A percentile compares a stretch with the other conserved stretches of the same genome.
Conservation (phyloP, 2,113 vertebrate species). For the Heterocephalus glaber region DNA sequence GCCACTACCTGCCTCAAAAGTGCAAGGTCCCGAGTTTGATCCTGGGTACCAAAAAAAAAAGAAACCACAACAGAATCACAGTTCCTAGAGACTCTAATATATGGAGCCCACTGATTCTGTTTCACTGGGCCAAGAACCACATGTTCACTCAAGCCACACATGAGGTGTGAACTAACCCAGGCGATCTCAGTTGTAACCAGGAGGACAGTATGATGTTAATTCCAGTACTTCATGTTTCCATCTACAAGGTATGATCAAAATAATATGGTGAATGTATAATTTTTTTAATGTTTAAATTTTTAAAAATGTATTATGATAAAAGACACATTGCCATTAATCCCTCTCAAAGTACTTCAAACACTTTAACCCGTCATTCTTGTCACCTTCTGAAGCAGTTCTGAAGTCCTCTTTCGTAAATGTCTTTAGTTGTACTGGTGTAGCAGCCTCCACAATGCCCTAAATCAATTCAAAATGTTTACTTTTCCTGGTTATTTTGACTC, state of each 20-base stretch:
- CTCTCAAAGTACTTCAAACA: not conserved
- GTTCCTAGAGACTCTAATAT: not conserved
- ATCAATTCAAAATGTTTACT: not conserved
- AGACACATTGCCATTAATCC: not conserved
- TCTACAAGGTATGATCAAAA: not conserved
- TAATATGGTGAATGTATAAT: not conserved
- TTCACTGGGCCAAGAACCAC: no score
- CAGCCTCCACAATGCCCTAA: not conserved
- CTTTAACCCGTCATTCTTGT: not conserved
- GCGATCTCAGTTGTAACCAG: not conserved
- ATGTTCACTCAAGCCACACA: accelerated
- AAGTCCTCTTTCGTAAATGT: not conserved
- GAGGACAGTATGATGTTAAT: not conserved
- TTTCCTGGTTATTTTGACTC: not conserved
- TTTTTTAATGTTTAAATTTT: not conserved
- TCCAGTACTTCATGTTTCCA: not conserved
- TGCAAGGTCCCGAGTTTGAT: no score
- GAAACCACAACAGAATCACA: not conserved
- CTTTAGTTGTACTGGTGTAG: not conserved
- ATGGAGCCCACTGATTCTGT: not conserved
- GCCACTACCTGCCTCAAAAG: no score
- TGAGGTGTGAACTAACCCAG: not conserved
- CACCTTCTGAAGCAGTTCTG: not conserved
- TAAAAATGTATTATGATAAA: not conserved
- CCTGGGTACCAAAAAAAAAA: no score